phyloP scores from a whole-genome alignment of 2,113 vertebrate genomes.

The Todiramphus saurophagus region DNA sequence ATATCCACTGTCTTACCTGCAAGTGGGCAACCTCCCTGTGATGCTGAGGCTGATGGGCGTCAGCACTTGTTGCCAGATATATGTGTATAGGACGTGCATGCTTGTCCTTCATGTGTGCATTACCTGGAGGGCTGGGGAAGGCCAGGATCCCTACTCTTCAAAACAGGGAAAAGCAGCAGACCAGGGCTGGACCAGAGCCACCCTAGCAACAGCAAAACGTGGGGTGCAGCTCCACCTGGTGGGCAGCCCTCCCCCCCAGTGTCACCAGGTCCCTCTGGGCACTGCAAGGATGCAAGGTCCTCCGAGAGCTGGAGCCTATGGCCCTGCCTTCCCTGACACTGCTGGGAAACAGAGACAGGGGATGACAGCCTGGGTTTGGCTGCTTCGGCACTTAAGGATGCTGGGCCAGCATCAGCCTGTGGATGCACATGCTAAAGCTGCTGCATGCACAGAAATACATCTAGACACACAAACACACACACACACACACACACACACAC shows the following conservation, averaged over 20 bases:
- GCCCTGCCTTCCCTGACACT: neutral
- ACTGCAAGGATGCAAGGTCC: rapidly evolving
- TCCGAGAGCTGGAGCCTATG: neutral
- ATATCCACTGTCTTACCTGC: neutral
- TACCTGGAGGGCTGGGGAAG: neutral
- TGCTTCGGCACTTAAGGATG: neutral
- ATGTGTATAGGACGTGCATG: rapidly evolving
- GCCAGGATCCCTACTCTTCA: neutral
- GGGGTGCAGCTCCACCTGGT: slow-evolving; percentile 59
- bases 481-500: too few species aligned
- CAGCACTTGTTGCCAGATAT: neutral
- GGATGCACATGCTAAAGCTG: neutral
- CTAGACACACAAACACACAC: too few species aligned
- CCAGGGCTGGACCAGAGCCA: neutral
- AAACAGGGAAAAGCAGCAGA: neutral
- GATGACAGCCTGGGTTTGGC: neutral
- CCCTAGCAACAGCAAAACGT: neutral
- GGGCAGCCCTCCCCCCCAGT: neutral
- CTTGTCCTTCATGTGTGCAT: neutral
- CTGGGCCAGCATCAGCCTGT: neutral
- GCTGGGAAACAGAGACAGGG: neutral
- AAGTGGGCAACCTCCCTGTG: neutral
- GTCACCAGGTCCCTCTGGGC: neutral
- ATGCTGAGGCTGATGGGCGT: neutral
- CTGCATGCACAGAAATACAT: neutral